phyloP scores from a whole-genome alignment of 2,888 invertebrate species.

The Cheilosia soror region DNA sequence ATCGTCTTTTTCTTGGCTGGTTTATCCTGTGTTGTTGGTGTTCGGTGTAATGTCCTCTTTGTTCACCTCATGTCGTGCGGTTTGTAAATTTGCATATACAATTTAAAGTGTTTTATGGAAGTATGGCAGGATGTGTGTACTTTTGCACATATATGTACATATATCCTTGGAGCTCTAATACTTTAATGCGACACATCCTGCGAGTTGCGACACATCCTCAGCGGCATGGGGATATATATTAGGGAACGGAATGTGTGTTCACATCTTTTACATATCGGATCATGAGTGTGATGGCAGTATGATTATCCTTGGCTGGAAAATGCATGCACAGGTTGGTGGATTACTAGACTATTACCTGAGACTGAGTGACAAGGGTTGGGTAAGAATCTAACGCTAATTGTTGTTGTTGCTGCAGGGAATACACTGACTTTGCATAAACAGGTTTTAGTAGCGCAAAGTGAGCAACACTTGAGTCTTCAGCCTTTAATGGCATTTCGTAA shows the following conservation, averaged over 20 bases:
- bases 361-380: slow-evolving; percentile 20
- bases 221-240: not conserved
- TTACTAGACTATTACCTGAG: slow-evolving; percentile 34
- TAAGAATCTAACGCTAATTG: slow-evolving; percentile 21
- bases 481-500: slow-evolving; percentile 20
- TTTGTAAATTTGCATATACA: slow-evolving; percentile 67
- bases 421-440: slow-evolving; percentile 19
- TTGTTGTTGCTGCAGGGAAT: slow-evolving; percentile 1
- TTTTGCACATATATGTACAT: slow-evolving; percentile 19
- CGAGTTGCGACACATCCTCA: slow-evolving; percentile 24
- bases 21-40: slow-evolving; percentile 37
- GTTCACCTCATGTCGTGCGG: slow-evolving; percentile 71
- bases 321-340: slow-evolving; percentile 5
- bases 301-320: slow-evolving; percentile 46
- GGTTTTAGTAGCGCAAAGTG: slow-evolving; percentile 10
- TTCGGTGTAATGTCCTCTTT: slow-evolving; percentile 65
- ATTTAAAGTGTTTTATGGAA: slow-evolving; percentile 59
- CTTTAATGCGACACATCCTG: slow-evolving; percentile 62
- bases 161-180: slow-evolving; percentile 45
- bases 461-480: slow-evolving; percentile 18
- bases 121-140: not conserved
- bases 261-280: slow-evolving; percentile 45
- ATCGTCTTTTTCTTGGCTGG: slow-evolving; percentile 48
- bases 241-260: not conserved
- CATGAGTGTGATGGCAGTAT: slow-evolving; percentile 43